These are phyloP conservation scores for Podilymbus podiceps DNA, from an alignment of 2,113 vertebrate genomes.

Conservation along the genomic window DNA sequence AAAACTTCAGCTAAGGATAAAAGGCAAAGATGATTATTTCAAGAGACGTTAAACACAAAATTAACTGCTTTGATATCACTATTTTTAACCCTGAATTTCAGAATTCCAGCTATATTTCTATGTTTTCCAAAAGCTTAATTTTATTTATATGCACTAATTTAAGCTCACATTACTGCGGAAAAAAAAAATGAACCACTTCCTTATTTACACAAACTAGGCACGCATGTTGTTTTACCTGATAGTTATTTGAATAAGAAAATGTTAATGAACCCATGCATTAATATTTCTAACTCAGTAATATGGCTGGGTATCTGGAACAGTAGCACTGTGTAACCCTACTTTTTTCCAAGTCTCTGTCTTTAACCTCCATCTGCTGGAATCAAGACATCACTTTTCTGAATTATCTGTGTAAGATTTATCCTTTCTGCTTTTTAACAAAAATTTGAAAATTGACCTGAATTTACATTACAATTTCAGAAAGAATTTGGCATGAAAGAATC, in stretches of 20 bases:
- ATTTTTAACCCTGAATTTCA: background rate
- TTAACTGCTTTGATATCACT: background rate
- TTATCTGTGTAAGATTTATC: background rate
- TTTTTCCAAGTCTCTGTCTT: background rate
- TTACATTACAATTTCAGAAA: background rate
- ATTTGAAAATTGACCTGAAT: background rate
- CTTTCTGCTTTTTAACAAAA: background rate
- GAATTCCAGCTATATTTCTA: background rate
- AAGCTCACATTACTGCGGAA: background rate
- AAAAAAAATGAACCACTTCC: background rate
- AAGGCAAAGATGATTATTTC: background rate
- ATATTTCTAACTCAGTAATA: background rate
- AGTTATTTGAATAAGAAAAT: background rate
- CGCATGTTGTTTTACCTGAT: background rate
- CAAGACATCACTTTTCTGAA: background rate
- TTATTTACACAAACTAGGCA: background rate
- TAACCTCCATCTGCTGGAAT: background rate
- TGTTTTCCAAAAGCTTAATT: background rate
- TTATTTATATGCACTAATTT: background rate
- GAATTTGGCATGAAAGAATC: background rate
- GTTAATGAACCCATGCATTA: fast-evolving
- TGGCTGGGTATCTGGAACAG: background rate
- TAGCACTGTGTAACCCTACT: background rate
- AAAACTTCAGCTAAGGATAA: background rate
- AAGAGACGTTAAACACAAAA: background rate